A percentile compares a stretch with the other conserved stretches of the same genome.
Evolutionary conservation across 2,888 invertebrate species (phyloP).

Genomic region (Mythimna ferrago): DNA sequence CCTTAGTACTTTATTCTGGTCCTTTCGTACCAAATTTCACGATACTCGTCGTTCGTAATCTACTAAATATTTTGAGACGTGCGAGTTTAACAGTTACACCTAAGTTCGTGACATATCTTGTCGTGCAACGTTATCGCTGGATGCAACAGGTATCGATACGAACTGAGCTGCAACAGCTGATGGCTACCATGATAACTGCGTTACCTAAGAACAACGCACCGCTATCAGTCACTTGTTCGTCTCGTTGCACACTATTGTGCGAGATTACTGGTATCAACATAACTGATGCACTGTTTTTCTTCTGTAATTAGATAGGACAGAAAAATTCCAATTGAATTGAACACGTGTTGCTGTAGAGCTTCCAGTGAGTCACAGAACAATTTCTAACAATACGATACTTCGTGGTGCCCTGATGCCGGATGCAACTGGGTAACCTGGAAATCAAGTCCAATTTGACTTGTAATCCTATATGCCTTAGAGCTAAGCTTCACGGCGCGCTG

Average conservation of each 20-base stretch:
- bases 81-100: neutral
- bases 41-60: neutral
- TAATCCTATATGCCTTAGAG: no score
- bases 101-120: conserved; percentile 34
- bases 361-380: neutral
- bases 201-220: conserved; percentile 1
- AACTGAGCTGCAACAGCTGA: neutral
- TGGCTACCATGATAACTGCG: neutral
- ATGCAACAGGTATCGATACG: conserved; percentile 34
- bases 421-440: neutral
- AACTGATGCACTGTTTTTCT: conserved; percentile 8
- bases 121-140: conserved; percentile 24
- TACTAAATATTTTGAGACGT: conserved; percentile 1
- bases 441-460: neutral
- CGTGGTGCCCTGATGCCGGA: no score
- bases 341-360: neutral
- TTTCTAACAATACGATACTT: neutral
- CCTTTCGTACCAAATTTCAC: neutral
- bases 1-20: neutral
- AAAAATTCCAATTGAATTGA: conserved; percentile 18
- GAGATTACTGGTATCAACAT: neutral
- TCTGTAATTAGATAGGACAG: neutral
- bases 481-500: no score
- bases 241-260: conserved; percentile 6
- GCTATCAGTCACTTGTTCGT: conserved; percentile 5